Evolutionary conservation across 92 coral and sea anemone genomes (phyloP).

Genomic region (Parazoanthus swiftii): DNA sequence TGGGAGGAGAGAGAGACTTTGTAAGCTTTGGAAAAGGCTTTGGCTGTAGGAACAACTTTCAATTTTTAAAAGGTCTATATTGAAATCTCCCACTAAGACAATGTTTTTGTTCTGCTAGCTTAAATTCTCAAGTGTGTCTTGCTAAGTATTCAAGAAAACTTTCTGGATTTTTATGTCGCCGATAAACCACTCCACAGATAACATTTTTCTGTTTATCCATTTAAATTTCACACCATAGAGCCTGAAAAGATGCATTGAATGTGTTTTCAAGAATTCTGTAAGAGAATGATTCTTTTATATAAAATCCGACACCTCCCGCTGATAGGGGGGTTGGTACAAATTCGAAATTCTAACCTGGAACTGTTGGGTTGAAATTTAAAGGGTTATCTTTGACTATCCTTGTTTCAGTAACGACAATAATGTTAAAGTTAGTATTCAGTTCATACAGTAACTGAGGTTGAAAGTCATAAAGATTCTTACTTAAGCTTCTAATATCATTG

Average conservation of each 20-base stretch:
- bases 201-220: background rate
- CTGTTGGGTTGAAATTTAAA: background rate
- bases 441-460: slow-evolving; percentile 32
- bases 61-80: too few relatives aligned
- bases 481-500: slow-evolving; percentile 19
- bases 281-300: background rate
- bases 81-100: too few relatives aligned
- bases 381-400: background rate
- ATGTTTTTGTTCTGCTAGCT: too few relatives aligned
- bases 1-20: too few relatives aligned
- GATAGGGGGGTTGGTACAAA: slow-evolving; percentile 30
- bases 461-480: slow-evolving; percentile 27
- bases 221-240: background rate
- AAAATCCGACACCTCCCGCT: slow-evolving; percentile 7
- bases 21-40: too few relatives aligned
- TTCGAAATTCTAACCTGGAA: slow-evolving; percentile 12
- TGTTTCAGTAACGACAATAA: slow-evolving; percentile 40
- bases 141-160: slow-evolving; percentile 15
- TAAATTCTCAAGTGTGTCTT: too few relatives aligned
- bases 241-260: background rate
- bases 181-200: background rate
- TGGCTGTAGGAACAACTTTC: too few relatives aligned
- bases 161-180: slow-evolving; percentile 22
- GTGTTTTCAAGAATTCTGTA: slow-evolving; percentile 1
- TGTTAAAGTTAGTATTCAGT: slow-evolving; percentile 18